Base-by-base conservation (phyloP, 2,113 vertebrate species). In the Tetraodon nigroviridis region DNA sequence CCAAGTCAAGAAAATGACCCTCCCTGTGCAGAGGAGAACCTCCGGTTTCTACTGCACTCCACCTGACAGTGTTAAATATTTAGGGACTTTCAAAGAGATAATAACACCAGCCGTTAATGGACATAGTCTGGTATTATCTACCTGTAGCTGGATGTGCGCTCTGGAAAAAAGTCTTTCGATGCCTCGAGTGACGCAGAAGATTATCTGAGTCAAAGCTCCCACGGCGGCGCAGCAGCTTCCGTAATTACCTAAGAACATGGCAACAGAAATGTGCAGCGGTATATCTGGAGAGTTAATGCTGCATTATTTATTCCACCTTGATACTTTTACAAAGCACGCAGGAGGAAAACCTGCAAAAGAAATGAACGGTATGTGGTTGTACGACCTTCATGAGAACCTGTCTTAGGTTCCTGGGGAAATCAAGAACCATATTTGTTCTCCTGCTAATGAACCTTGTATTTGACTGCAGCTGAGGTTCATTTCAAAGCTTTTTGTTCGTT, bases 141-240 rank as follows among this genome's bases (percentile, higher is more conserved):
- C 72, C 53, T 56, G 61, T 58, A 76, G 69, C 61, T 59, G 50
- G 18, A 80, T 56, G n/a, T 83, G 78, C 60, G 73, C 65, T 73
- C 58, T 55, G 55, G 78, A 82, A 82, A 81, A 68, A 69, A 76
- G 64, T 70, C 58, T 64, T 68, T 24, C 64, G 59, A 64, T 52
- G 69, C 82, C 75, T 73, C 45, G 46, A 83, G 81, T 73, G 71
- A 79, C 74, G 71, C 57, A 78, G 69, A 65, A 85, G 84, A 89
- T 88, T 80, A 88, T 76, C 57, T 75, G 17, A 60, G 76, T 71
- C 82, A 18, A 84, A 85, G 76, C 75, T n/a, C 62, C 66, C 54
- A 54, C 62, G 44, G 73, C 73, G 71, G 60, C 32, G 32, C 41
- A 69, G 76, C 60, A 60, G 63, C 73, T 76, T 69, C 67, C 57